Evolutionary conservation across 2,113 vertebrate genomes (phyloP).

Genomic region (Xenopus laevis): DNA sequence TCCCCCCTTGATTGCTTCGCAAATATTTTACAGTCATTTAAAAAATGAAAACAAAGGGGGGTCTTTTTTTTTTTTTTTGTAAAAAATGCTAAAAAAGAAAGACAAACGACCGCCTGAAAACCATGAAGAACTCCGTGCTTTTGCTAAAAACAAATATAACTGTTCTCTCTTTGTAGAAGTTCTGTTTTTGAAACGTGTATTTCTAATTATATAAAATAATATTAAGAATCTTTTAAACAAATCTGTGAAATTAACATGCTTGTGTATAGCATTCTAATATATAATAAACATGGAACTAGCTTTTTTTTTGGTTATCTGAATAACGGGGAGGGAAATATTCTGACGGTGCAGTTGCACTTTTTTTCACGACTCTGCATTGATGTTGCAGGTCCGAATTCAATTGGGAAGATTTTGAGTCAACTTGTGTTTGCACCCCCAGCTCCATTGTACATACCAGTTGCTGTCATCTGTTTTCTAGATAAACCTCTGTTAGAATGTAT

Average conservation of each 20-base stretch:
- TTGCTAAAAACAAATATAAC: conserved; percentile 86
- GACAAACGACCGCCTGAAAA: conserved; percentile 76
- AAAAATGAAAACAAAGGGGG: conserved; percentile 70
- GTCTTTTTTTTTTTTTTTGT: conserved; percentile 70
- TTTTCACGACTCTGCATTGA: conserved; percentile 70
- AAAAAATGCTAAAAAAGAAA: conserved; percentile 50
- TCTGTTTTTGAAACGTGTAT: conserved; percentile 97
- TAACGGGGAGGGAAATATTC: conserved; percentile 78
- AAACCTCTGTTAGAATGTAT: conserved; percentile 17
- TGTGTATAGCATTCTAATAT: conserved; percentile 99
- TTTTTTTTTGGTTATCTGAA: conserved; percentile 84
- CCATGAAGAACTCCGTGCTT: conserved; percentile 94
- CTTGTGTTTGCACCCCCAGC: conserved; percentile 66
- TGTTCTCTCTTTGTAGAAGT: conserved; percentile 99
- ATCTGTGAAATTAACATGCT: conserved; percentile 99
- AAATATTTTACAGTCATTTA: conserved; percentile 86
- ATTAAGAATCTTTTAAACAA: conserved; percentile 98
- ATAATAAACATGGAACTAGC: conserved; percentile 89
- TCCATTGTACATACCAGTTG: conserved; percentile 72
- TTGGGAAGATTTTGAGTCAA: conserved; percentile 55
- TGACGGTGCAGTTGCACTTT: conserved; percentile 90
- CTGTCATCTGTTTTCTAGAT: conserved; percentile 57
- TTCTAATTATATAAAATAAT: conserved; percentile 99
- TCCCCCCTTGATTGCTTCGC: conserved; percentile 87
- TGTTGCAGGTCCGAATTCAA: conserved; percentile 68